These are phyloP conservation scores for Sylvietta virens DNA, from an alignment of 2,113 vertebrate genomes.

Conservation along the genomic window DNA sequence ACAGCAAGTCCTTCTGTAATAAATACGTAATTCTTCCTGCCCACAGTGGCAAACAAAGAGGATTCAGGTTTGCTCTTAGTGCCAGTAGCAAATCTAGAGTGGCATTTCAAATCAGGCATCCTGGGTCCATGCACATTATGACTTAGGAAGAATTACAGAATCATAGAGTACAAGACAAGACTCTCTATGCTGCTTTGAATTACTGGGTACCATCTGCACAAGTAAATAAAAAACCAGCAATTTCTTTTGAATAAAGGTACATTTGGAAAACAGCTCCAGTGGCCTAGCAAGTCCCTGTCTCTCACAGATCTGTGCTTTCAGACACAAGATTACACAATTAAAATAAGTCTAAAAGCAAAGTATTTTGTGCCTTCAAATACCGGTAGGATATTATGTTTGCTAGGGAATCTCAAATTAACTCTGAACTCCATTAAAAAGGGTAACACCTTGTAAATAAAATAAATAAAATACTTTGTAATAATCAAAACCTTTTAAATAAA, in stretches of 20 bases:
- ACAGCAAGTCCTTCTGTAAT: not conserved
- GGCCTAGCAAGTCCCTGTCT: not conserved
- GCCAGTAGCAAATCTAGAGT: not conserved
- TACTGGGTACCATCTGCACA: not conserved
- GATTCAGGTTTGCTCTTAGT: not conserved
- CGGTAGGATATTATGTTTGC: not conserved
- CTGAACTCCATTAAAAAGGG: not conserved
- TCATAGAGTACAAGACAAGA: not conserved
- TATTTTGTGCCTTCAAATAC: not conserved
- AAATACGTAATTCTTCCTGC: not conserved
- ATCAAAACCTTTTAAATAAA: not conserved
- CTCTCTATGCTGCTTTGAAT: not conserved
- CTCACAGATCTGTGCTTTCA: not conserved
- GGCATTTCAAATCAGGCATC: not conserved
- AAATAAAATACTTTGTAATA: not conserved
- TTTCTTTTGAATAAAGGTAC: not conserved
- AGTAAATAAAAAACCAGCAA: not conserved
- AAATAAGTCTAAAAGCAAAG: not conserved
- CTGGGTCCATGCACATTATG: not conserved
- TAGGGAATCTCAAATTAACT: not conserved
- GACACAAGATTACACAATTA: not conserved
- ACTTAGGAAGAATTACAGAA: not conserved
- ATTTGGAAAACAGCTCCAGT: not conserved
- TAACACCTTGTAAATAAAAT: not conserved
- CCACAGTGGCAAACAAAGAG: not conserved